Percentiles rank a stretch among this genome's conserved stretches.
phyloP scores from a whole-genome alignment of 2,797 vertebrate genomes.

The Orientallactaga sibirica region DNA sequence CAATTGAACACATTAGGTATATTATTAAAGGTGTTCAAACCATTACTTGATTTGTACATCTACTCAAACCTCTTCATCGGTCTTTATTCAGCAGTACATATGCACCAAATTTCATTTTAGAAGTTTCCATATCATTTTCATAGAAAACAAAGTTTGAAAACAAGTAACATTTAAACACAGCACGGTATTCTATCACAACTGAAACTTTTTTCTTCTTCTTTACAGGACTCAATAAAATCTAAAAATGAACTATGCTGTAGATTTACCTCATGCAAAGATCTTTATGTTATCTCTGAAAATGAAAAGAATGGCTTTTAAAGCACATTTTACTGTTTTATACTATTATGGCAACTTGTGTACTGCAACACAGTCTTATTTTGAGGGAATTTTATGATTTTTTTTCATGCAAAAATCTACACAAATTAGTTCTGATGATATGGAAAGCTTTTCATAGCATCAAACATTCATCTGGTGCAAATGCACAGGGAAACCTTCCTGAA shows the following conservation, averaged over 20 bases:
- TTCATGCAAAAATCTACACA: constrained; percentile 92
- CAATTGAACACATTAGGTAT: constrained; percentile 94
- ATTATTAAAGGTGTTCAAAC: constrained; percentile 92
- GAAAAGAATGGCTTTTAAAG: constrained; percentile 92
- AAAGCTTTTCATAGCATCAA: constrained; percentile 95
- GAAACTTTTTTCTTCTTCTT: constrained; percentile 92
- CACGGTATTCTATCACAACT: constrained; percentile 96
- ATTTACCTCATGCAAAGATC: constrained; percentile 97
- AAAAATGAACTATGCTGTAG: constrained; percentile 97
- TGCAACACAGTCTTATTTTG: constrained; percentile 93
- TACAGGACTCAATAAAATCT: constrained; percentile 97
- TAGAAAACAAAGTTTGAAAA: constrained; percentile 95
- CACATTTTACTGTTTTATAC: constrained; percentile 92
- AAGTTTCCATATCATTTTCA: constrained; percentile 96
- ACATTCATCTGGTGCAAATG: constrained; percentile 94
- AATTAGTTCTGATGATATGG: constrained; percentile 93
- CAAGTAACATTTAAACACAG: constrained; percentile 97
- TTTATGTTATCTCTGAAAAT: constrained; percentile 94
- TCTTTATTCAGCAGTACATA: constrained; percentile 96
- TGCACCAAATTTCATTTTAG: constrained; percentile 95
- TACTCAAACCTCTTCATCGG: constrained; percentile 91
- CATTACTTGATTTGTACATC: constrained; percentile 93
- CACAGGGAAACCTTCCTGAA: constrained; percentile 93
- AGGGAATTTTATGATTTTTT: constrained; percentile 88
- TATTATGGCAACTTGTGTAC: constrained; percentile 93